A percentile compares a stretch with the other conserved stretches of the same genome.
These are phyloP conservation scores for Hipparchia sbordonii DNA, from an alignment of 2,888 invertebrate species.

Conservation along the genomic window DNA sequence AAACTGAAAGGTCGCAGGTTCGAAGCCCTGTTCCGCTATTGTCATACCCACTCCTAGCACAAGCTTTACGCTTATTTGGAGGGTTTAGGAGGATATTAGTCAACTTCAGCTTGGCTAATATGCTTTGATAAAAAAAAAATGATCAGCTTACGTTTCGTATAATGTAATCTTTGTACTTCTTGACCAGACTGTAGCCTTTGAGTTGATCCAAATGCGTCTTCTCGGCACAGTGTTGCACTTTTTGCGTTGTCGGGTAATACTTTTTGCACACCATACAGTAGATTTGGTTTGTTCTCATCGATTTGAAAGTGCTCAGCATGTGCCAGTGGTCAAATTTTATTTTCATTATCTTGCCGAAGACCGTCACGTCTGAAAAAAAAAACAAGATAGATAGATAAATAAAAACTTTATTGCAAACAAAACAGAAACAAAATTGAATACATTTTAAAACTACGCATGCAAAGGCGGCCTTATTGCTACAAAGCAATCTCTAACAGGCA, in stretches of 20 bases:
- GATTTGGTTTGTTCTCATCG: constrained; percentile 31
- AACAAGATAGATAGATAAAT: constrained; percentile 10
- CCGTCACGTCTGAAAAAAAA: constrained; percentile 42
- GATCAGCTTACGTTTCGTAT: constrained; percentile 46
- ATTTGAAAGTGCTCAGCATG: constrained; percentile 45
- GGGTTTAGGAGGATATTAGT: too few species aligned
- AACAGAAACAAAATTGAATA: too few species aligned
- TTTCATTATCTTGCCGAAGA: constrained; percentile 43
- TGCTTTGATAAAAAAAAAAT: too few species aligned
- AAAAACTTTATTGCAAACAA: too few species aligned
- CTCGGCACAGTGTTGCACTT: constrained; percentile 42
- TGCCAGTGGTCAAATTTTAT: constrained; percentile 51
- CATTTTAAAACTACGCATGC: too few species aligned
- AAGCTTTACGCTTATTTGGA: too few species aligned
- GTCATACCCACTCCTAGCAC: too few species aligned
- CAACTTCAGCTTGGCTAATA: too few species aligned
- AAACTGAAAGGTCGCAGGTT: too few species aligned
- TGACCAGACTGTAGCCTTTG: constrained; percentile 36
- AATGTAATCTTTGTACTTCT: constrained; percentile 38
- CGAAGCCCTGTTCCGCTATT: too few species aligned
- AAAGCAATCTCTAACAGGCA: too few species aligned
- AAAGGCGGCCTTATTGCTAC: too few species aligned
- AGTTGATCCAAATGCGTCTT: constrained; percentile 41
- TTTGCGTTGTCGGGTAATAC: constrained; percentile 28
- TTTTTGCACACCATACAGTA: constrained; percentile 52